Percentiles rank a stretch among this genome's conserved stretches.
These are phyloP conservation scores for Platerodrilus igneus DNA, from an alignment of 2,888 invertebrate species.

Conservation along the genomic window DNA sequence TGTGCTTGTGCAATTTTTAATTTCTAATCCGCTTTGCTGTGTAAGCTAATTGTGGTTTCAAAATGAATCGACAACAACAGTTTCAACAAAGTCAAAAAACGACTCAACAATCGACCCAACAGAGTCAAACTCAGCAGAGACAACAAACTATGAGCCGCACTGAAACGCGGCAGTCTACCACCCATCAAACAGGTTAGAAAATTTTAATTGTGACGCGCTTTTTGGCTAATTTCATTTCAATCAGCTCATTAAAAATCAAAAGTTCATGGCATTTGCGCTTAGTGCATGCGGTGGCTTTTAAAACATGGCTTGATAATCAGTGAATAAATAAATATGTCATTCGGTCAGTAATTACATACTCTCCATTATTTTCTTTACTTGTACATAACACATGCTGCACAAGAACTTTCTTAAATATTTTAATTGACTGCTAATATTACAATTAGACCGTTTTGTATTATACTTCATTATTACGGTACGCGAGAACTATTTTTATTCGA, in stretches of 20 bases:
- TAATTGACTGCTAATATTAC: no score
- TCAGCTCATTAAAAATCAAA: constrained; percentile 1
- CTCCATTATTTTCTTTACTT: no score
- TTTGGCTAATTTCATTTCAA: constrained; percentile 9
- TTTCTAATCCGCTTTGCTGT: constrained; percentile 33
- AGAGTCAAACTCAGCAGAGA: constrained; percentile 47
- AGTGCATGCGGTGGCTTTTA: no score
- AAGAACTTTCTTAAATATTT: no score
- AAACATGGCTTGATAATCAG: no score
- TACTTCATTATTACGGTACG: no score
- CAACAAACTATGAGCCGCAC: constrained; percentile 61
- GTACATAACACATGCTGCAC: no score
- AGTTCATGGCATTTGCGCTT: no score
- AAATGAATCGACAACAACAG: constrained; percentile 77
- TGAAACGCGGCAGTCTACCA: constrained; percentile 73
- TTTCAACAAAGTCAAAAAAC: constrained; percentile 48
- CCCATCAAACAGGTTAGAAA: constrained; percentile 62
- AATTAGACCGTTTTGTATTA: no score
- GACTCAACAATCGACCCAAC: constrained; percentile 48
- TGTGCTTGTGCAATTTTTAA: constrained; percentile 36
- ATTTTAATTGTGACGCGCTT: constrained; percentile 5
- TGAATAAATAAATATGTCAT: no score
- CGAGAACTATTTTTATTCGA: no score
- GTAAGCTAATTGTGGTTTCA: constrained; percentile 48
- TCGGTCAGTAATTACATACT: no score